Base-by-base conservation (phyloP, 2,888 invertebrate genomes). In the Torymus texanus region DNA sequence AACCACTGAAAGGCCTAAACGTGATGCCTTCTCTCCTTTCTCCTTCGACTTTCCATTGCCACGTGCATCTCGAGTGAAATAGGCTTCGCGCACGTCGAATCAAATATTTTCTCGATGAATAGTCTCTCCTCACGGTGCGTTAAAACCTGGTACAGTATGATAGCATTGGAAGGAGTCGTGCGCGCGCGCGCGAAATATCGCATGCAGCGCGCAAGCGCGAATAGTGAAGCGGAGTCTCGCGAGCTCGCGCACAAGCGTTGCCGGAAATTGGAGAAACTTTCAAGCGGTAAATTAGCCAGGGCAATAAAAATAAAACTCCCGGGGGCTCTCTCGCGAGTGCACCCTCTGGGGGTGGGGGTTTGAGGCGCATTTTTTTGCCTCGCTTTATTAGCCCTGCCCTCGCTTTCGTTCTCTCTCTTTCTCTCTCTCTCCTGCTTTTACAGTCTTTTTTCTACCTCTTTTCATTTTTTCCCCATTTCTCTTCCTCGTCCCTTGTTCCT, bases 181-280 rank as follows among this genome's bases (percentile, higher is more conserved):
- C 53, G 51, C n/a, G 10, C n/a, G 50, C 59, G 51, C n/a, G 63
- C 68, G 51, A 77, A 80, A 80, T 80, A 80, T 75, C 71, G 78
- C 75, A 78, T 66, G 77, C 78, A 29, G 21, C 50, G 16, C 18
- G 58, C 58, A 18, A 58, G 16, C 18, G 58, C 59, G 29, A 58
- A 66, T 59, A 59, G 58, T 16, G 58, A 71, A 21, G 53, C 71
- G 55, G 41, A 41, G 41, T 41, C 41, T 41, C 68, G 62, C 18
- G 50, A 14, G 24, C 14, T n/a, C n/a, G 8, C 56, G 21, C 4
- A n/a, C 58, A 41, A 73, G 16, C 56, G 55, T 24, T 51, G 18
- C 71, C 65, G 70, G 72, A 78, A 78, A 81, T 78, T 78, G 72
- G 72, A 78, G 81, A 78, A 81, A 81, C 72, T 81, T 81, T 78